phyloP scores from a whole-genome alignment of 1,140 invertebrate genomes.

The Ditylenchus dipsaci region DNA sequence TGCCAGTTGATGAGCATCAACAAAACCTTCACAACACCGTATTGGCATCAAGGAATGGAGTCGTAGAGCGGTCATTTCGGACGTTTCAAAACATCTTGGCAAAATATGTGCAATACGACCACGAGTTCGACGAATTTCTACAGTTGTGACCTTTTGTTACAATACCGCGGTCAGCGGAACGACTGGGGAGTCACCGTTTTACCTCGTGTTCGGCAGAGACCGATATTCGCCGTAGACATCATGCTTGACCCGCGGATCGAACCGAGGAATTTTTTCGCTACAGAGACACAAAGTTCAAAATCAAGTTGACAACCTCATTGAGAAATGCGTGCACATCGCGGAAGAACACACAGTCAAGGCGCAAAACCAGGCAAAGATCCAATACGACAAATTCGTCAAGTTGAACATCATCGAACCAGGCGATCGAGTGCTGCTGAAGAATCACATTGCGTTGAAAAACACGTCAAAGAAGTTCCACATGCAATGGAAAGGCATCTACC shows the following conservation, averaged over 20 bases:
- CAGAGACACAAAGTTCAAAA: conserved; percentile 3
- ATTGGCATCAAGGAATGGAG: conserved; percentile 22
- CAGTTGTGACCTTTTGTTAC: conserved; percentile 18
- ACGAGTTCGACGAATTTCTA: conserved; percentile 23
- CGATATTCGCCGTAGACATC: conserved; percentile 14
- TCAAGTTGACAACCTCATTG: conserved; percentile 7
- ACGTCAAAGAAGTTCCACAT: conserved; percentile 20
- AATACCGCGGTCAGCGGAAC: conserved; percentile 18
- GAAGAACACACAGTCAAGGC: neutral
- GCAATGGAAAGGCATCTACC: conserved; percentile 7
- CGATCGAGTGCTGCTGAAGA: conserved; percentile 15
- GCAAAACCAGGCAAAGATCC: conserved; percentile 5
- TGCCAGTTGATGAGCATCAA: conserved; percentile 11
- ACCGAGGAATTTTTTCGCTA: neutral
- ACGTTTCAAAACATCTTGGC: conserved; percentile 20
- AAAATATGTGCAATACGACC: conserved; percentile 11
- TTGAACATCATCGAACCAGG: conserved; percentile 1
- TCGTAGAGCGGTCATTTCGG: conserved; percentile 6
- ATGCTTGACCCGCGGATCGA: conserved; percentile 6
- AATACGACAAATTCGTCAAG: conserved; percentile 21
- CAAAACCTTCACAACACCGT: conserved; percentile 12
- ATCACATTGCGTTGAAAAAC: neutral
- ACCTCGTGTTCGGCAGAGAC: conserved; percentile 18
- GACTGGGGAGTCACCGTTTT: conserved; percentile 18
- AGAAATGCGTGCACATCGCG: conserved; percentile 14